Percentiles rank a stretch among this genome's conserved stretches.
phyloP scores from a whole-genome alignment of 2,113 vertebrate genomes.

The Ursus arctos region DNA sequence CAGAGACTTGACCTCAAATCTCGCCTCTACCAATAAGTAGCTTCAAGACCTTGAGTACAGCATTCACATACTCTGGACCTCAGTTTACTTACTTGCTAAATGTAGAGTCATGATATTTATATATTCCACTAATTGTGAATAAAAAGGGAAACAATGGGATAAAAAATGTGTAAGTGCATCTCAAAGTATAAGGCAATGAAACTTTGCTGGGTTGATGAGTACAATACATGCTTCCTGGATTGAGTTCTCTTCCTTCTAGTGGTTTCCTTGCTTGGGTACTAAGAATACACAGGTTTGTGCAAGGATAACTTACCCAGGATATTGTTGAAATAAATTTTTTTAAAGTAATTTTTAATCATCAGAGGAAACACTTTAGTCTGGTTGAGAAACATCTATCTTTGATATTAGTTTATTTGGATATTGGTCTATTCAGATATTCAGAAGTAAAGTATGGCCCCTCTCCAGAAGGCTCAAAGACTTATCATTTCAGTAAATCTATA shows the following conservation, averaged over 20 bases:
- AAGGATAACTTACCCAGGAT: background rate
- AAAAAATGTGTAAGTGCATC: background rate
- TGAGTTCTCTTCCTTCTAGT: background rate
- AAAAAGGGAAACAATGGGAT: background rate
- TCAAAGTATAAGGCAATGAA: background rate
- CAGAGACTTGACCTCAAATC: background rate
- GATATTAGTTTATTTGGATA: background rate
- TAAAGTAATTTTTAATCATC: background rate
- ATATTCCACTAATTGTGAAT: background rate
- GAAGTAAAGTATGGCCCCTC: background rate
- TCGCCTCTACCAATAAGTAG: background rate
- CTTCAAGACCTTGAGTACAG: background rate
- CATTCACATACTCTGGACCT: background rate
- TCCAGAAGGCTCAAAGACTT: background rate
- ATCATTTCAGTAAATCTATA: background rate
- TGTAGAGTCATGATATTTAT: background rate
- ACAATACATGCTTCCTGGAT: background rate
- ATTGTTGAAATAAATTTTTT: background rate
- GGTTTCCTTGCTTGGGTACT: background rate
- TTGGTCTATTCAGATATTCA: background rate
- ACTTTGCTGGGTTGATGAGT: background rate
- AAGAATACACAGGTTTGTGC: background rate
- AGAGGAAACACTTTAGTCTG: background rate
- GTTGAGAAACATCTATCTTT: background rate
- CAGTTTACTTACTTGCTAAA: background rate